Base-by-base conservation (phyloP, 2,113 vertebrate genomes). In the Barbus barbus region DNA sequence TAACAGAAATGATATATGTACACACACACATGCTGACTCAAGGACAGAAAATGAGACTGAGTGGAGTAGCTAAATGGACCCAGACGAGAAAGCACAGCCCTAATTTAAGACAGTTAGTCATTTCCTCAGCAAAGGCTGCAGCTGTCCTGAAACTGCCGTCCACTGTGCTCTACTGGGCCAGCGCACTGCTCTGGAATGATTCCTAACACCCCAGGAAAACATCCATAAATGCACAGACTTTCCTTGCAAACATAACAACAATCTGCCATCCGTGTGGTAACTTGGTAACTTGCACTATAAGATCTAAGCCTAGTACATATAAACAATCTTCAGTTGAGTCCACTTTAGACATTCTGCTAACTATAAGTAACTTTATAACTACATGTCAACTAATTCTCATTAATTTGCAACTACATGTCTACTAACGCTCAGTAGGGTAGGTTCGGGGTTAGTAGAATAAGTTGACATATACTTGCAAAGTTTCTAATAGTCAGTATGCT, bases 91-190 rank as follows among this genome's bases (percentile, higher is more conserved):
- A 77, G 63, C 38, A n/a, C 24, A 53, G 26, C 33, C 51, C 77
- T 88, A 86, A 92, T 90, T 92, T 63, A 86, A 87, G 56, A 82
- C 86, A 78, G 82, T 72, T 33, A 67, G 41, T 85, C 58, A 78
- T 71, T 56, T 86, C 31, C 81, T 74, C 81, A 71, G 18, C 76
- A 65, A 22, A 69, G 13, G 67, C 46, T 63, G 33, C 63, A 76
- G 60, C 1, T 60, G 26, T 78, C 86, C 71, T 85, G 53, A 79
- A 85, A 72, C 41, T 75, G 31, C 36, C 28, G 71, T 76, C 78
- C 58, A 75, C 33, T 53, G 56, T 65, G 24, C 67, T 28, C 28
- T 24, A 20, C 26, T 77, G 36, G 48, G 56, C 78, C 78, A 78
- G 56, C 80, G 41, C 33, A 44, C 56, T 7, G 6, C 24, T 33